Conservation (phyloP, 2,113 vertebrate genomes). For the Malurus elegans region DNA sequence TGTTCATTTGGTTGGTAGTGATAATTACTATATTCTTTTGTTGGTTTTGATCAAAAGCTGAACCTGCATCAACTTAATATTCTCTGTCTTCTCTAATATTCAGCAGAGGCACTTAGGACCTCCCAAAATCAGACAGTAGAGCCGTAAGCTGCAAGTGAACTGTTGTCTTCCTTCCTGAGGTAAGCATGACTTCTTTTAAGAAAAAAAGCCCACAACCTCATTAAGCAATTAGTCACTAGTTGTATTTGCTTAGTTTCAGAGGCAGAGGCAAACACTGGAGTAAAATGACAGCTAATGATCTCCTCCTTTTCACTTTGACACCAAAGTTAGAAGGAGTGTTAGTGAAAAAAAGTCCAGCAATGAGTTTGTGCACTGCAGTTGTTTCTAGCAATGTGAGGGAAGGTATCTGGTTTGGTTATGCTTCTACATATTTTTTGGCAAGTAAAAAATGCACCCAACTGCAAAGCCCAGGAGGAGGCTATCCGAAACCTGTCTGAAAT, state of each 20-base stretch:
- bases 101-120: not conserved
- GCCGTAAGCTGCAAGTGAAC: not conserved
- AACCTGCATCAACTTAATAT: not conserved
- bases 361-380: not conserved
- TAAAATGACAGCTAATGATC: slow-evolving; percentile 6
- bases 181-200: not conserved
- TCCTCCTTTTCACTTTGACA: slow-evolving; percentile 40
- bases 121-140: not conserved
- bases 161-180: slow-evolving; percentile 60
- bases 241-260: slow-evolving; percentile 9
- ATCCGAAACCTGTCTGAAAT: not conserved
- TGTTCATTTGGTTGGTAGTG: not conserved
- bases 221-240: slow-evolving; percentile 25
- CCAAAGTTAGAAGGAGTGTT: not conserved
- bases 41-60: not conserved
- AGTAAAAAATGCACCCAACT: not conserved
- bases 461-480: not conserved
- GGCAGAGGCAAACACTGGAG: not conserved
- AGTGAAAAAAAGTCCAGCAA: not conserved
- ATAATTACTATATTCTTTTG: not conserved
- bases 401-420: not conserved
- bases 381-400: not conserved
- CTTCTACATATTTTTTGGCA: not conserved
- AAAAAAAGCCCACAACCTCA: not conserved
- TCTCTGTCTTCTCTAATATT: not conserved